Evolutionary conservation across 1,140 invertebrate species (phyloP).

Genomic region (Metaphire vulgaris): DNA sequence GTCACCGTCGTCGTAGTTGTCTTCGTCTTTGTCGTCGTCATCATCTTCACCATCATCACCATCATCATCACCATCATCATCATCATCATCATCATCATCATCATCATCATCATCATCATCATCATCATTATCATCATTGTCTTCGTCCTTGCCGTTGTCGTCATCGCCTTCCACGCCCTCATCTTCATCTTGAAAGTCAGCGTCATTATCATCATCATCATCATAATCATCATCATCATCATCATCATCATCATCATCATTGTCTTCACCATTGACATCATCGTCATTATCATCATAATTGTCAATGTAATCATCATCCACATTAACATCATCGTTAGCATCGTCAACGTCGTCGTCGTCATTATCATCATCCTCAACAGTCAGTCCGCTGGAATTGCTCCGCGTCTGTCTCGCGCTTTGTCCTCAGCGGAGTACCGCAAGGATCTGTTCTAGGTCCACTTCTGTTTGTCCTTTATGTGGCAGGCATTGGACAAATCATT

Average conservation of each 20-base stretch:
- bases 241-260: too few relatives aligned
- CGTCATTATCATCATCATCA: constrained; percentile 2
- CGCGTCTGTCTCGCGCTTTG: too few relatives aligned
- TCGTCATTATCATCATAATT: neutral
- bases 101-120: neutral
- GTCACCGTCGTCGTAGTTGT: neutral
- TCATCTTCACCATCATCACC: constrained; percentile 12
- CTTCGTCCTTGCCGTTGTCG: neutral
- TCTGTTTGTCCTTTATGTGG: too few relatives aligned
- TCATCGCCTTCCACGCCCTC: neutral
- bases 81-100: neutral
- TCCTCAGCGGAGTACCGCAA: too few relatives aligned
- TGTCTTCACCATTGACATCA: neutral
- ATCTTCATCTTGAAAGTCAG: neutral
- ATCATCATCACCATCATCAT: constrained; percentile 20
- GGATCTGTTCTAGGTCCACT: too few relatives aligned
- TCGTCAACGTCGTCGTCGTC: neutral
- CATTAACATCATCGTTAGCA: neutral
- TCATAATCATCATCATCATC: too few relatives aligned
- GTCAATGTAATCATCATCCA: neutral
- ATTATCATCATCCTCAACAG: too few relatives aligned
- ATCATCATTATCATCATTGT: neutral
- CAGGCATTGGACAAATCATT: too few relatives aligned
- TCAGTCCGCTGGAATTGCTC: too few relatives aligned
- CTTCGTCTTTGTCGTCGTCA: neutral